phyloP scores from a whole-genome alignment of 1,140 invertebrate genomes.

The Cecropterus lyciades region DNA sequence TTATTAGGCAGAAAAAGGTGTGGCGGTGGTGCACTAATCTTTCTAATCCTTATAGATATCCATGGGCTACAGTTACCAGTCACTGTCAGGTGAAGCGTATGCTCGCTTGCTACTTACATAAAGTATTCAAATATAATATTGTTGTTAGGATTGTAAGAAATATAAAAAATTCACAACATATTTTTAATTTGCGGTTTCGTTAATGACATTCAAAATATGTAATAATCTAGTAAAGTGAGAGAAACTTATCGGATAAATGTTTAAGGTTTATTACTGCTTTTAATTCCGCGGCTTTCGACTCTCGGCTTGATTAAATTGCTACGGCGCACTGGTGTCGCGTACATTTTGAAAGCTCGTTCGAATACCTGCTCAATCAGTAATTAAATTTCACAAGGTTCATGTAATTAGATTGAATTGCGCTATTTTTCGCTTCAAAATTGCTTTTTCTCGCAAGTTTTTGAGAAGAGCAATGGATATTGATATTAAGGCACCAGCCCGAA shows the following conservation, averaged over 20 bases:
- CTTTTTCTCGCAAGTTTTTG: too few relatives aligned
- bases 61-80: too few relatives aligned
- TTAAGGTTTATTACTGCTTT: conserved; percentile 34
- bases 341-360: conserved; percentile 28
- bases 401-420: conserved; percentile 14
- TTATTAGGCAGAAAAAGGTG: too few relatives aligned
- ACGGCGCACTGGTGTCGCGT: conserved; percentile 28
- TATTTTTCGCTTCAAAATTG: background rate
- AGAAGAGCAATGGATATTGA: too few relatives aligned
- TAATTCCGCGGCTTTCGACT: conserved; percentile 30
- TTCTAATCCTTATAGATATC: too few relatives aligned
- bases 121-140: too few relatives aligned
- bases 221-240: conserved; percentile 4
- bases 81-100: too few relatives aligned
- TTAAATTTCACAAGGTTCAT: conserved; percentile 32
- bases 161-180: too few relatives aligned
- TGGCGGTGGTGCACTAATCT: too few relatives aligned
- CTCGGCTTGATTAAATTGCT: conserved; percentile 34
- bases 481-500: too few relatives aligned
- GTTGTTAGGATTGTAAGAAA: too few relatives aligned
- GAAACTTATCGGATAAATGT: conserved; percentile 23
- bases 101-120: too few relatives aligned
- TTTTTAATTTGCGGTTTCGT: background rate
- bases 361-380: conserved; percentile 33
- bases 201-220: conserved; percentile 4